Base-by-base conservation (phyloP, 2,797 vertebrate genomes). In the Amphiprion clarkii region DNA sequence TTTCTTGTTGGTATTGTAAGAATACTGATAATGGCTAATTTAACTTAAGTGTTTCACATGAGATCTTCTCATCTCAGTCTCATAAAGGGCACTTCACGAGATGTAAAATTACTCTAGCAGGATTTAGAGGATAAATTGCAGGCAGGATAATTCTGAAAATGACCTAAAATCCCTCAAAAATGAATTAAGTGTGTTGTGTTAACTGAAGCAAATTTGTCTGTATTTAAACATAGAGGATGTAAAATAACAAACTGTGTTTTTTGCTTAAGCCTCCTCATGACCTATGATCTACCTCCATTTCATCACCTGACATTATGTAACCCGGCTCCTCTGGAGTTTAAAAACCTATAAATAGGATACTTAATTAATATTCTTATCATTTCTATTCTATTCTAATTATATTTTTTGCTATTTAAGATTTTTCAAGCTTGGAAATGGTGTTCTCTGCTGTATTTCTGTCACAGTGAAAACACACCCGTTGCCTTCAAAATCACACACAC, bases 291-390 rank as follows among this genome's bases (percentile, higher is more conserved):
- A 2, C 33, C 33, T 59, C 51, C 44, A 60, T 25, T 13, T 63
- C 12, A 58, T 74, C 59, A 72, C 49, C 77, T 81, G 44, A 55
- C 54, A 53, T 67, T 33, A 71, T 72, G 49, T 46, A 51, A 80
- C 70, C 63, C 17, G 79, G 70, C 67, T 73, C 62, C 62, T 71
- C 39, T 57, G 21, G 76, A 42, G 68, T 61, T 76, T 10, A 42
- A 8, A 10, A 9, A 0, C 4, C 71, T 81, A 80, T 81, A 76
- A 80, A 83, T 82, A 85, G 74, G 59, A 29, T 25, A 53, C 33
- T 27, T 16, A 42, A 36, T 13, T 55, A 31, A 48, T 79, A 66
- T 80, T 76, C 74, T 59, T 63, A 84, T 36, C 60, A 63, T 66
- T 64, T 70, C 44, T 52, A 67, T 36, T 64, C 67, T 8, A 31